Evolutionary conservation across 1,140 invertebrate genomes (phyloP).

Genomic region (Calliopsis andreniformis): DNA sequence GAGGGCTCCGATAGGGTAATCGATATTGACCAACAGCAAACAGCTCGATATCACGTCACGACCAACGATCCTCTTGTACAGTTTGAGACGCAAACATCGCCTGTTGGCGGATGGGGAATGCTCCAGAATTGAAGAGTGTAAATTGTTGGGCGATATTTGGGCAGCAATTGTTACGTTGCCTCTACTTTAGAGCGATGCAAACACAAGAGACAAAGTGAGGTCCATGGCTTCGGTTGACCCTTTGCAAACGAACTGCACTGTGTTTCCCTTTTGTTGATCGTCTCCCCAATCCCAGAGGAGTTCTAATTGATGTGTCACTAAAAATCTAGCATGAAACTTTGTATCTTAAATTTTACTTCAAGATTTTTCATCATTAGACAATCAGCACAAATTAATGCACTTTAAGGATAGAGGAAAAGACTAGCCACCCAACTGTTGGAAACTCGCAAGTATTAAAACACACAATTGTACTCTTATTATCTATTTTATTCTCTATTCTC

Average conservation of each 20-base stretch:
- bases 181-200: neutral
- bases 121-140: conserved; percentile 12
- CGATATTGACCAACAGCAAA: conserved; percentile 64
- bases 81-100: conserved; percentile 39
- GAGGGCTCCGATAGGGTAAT: conserved; percentile 45
- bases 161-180: neutral
- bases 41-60: conserved; percentile 44
- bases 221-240: neutral
- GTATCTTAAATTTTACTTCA: too few relatives aligned
- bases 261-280: too few relatives aligned
- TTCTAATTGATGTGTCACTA: too few relatives aligned
- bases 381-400: too few relatives aligned
- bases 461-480: too few relatives aligned
- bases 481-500: too few relatives aligned
- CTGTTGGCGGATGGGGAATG: conserved; percentile 2
- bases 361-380: too few relatives aligned
- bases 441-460: too few relatives aligned
- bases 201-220: neutral
- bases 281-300: too few relatives aligned
- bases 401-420: too few relatives aligned
- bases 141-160: conserved; percentile 8
- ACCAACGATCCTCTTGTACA: conserved; percentile 45
- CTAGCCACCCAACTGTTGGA: too few relatives aligned
- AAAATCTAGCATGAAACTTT: too few relatives aligned
- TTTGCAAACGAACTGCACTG: neutral